Evolutionary conservation across 2,113 vertebrate species (phyloP), one percentile per base, ranked within the genome.

Genomic region (Brienomyrus brachyistius): DNA sequence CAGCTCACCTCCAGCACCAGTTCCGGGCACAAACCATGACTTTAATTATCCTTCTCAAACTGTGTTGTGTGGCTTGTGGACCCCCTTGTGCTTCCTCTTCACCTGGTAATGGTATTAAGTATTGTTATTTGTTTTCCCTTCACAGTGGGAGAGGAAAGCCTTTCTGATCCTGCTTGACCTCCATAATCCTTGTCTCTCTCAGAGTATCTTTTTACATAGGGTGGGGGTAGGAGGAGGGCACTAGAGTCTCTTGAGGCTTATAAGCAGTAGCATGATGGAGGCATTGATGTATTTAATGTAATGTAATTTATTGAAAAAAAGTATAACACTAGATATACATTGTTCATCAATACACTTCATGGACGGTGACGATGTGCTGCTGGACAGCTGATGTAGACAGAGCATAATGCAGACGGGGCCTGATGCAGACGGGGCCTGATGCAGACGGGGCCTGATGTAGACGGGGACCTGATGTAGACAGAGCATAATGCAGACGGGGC

Each of bases 181-280:
- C 40, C 15, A 21, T 82, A 45, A 82, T 82, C 77, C 40, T 19
- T 82, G 77, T 45, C 77, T 45, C 31, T 40, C 77, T 13, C 77
- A 82, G 77, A 82, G 77, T 82, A 82, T 82, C 40, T 82, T 82
- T 80, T 82, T 82, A 82, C 77, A 43, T 82, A 11, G 35, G 74
- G 15, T 15, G 74, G 70, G 70, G 70, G n/a, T 4, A 2, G 23
- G 31, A 31, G 56, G 59, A n/a, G 62, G 9, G n/a, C 62, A 70
- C 27, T 70, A 70, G 19, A 21, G 62, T 11, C n/a, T 31, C 62
- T 31, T 70, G 62, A 70, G 10, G 10, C n/a, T 70, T 70, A 10
- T 66, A 66, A 66, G n/a, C 9, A 27, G 59, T 27, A 66, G 62
- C 62, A 66, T 27, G 62, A 59, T 59, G 56, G 56, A 66, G n/a